Evolutionary conservation across 2,888 invertebrate genomes (phyloP).

Genomic region (Pachymerium ferrugineum): DNA sequence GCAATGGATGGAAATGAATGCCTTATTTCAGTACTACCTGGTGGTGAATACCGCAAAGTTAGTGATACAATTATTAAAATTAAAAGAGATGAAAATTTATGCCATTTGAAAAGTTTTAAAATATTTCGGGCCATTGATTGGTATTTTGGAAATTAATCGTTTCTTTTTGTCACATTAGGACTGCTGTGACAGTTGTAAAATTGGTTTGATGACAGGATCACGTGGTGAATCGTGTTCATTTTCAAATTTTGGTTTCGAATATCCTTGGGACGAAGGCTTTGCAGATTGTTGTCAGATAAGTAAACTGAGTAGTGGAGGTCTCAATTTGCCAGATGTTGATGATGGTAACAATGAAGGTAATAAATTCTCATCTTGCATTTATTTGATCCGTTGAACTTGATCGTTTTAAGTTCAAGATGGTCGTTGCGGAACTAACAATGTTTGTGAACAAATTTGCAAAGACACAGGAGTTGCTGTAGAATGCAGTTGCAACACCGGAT

Average conservation of each 20-base stretch:
- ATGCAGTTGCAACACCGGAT: constrained; percentile 68
- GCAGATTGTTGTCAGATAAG: constrained; percentile 54
- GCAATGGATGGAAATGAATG: constrained; percentile 51
- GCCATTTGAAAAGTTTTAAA: too few relatives aligned
- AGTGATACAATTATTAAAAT: too few relatives aligned
- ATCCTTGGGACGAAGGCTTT: constrained; percentile 59
- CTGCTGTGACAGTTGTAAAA: constrained; percentile 61
- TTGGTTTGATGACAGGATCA: constrained; percentile 58
- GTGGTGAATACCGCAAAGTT: constrained; percentile 41
- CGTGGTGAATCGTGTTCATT: constrained; percentile 53
- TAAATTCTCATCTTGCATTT: background rate
- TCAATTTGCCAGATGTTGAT: background rate
- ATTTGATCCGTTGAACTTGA: background rate
- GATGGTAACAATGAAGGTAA: background rate
- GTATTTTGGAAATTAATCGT: background rate
- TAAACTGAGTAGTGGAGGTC: background rate
- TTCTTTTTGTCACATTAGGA: constrained; percentile 45
- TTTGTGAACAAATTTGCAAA: constrained; percentile 67
- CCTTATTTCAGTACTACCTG: constrained; percentile 29
- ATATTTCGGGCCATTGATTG: background rate
- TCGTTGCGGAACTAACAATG: constrained; percentile 60
- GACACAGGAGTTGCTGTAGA: constrained; percentile 63
- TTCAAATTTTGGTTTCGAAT: constrained; percentile 54
- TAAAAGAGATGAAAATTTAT: too few relatives aligned
- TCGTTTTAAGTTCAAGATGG: background rate